Conservation (phyloP, 2,797 vertebrate species). For the Bryconaethiops microstoma region DNA sequence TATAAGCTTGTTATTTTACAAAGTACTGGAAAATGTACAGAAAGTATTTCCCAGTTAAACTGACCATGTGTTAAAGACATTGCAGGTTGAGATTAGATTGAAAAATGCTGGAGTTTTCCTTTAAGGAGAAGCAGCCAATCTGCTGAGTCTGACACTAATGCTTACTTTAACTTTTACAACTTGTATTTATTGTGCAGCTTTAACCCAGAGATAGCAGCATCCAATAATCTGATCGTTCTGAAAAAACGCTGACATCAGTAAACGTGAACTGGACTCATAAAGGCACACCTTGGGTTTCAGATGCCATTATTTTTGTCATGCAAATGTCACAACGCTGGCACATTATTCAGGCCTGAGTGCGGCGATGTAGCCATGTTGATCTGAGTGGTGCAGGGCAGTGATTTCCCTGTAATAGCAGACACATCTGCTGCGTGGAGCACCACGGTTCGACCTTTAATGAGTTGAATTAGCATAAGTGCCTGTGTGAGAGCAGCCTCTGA, state of each 20-base stretch:
- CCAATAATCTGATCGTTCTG: not conserved
- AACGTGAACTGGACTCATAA: not conserved
- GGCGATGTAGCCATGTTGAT: slow-evolving; percentile 31
- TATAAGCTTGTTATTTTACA: not conserved
- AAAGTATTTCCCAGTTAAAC: not conserved
- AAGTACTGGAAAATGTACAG: not conserved
- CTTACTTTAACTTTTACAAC: not conserved
- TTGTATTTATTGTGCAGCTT: not conserved
- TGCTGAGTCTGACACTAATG: not conserved
- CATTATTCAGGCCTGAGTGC: slow-evolving; percentile 6
- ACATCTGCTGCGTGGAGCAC: slow-evolving; percentile 34
- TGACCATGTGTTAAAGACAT: not conserved
- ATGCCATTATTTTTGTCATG: slow-evolving; percentile 38
- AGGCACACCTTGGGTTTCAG: slow-evolving; percentile 1
- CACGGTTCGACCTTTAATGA: slow-evolving; percentile 51
- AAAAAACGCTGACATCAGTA: slow-evolving; percentile 31
- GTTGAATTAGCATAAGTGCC: slow-evolving; percentile 53
- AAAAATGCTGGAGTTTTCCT: not conserved
- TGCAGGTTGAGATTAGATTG: not conserved
- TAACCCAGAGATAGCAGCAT: slow-evolving; percentile 8
- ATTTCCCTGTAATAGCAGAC: slow-evolving; percentile 39
- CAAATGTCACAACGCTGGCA: slow-evolving; percentile 33
- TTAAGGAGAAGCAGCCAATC: slow-evolving; percentile 8
- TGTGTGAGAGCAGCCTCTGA: slow-evolving; percentile 47
- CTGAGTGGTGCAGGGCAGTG: slow-evolving; percentile 31